phyloP scores from a whole-genome alignment of 1,140 invertebrate genomes.

The Solen grandis region DNA sequence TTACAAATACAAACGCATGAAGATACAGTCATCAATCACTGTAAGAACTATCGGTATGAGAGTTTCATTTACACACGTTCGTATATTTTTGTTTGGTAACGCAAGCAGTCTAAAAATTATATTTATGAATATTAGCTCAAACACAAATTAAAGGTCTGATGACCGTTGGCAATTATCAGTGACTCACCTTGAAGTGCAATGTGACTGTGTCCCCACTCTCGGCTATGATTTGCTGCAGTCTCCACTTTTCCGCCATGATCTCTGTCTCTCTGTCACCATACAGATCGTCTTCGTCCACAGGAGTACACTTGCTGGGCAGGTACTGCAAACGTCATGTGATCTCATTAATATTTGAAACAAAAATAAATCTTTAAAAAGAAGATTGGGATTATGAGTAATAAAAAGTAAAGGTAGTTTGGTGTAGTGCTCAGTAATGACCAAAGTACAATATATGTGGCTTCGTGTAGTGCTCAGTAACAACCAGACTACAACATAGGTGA shows the following conservation, averaged over 20 bases:
- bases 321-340: no score
- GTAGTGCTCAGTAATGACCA: no score
- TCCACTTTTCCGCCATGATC: conserved; percentile 3
- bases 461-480: no score
- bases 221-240: conserved; percentile 15
- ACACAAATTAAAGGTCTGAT: no score
- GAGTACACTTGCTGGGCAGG: conserved; percentile 21
- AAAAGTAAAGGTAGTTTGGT: no score
- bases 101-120: background rate
- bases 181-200: conserved; percentile 26
- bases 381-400: no score
- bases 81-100: background rate
- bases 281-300: conserved; percentile 41
- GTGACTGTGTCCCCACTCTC: conserved; percentile 42
- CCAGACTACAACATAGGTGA: no score
- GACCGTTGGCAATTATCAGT: no score
- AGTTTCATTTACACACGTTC: background rate
- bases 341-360: no score
- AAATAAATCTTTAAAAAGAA: no score
- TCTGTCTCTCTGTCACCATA: conserved; percentile 37
- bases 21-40: background rate
- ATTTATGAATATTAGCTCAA: background rate
- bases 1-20: no score
- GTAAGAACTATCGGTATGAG: background rate
- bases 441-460: no score